Evolutionary conservation across 2,888 invertebrate species (phyloP).

Genomic region (Slavum lentiscoides): DNA sequence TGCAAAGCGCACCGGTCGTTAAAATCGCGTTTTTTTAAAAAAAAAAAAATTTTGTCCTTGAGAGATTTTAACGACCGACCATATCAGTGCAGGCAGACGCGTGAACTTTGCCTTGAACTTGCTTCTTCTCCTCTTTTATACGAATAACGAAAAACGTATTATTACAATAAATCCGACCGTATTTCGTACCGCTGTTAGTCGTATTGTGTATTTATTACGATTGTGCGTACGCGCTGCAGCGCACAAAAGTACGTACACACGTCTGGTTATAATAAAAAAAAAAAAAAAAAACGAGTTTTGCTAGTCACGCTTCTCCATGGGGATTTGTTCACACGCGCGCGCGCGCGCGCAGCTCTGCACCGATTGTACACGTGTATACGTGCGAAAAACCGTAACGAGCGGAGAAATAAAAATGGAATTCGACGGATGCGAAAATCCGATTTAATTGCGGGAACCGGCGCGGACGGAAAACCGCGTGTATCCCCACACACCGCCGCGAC

Average conservation of each 20-base stretch:
- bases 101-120: slow-evolving; percentile 53
- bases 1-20: slow-evolving; percentile 33
- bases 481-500: not conserved
- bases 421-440: slow-evolving; percentile 13
- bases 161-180: slow-evolving; percentile 44
- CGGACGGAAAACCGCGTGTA: no score
- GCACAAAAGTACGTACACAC: not conserved
- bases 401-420: not conserved
- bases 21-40: not conserved
- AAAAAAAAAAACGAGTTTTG: slow-evolving; percentile 28
- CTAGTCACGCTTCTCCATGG: slow-evolving; percentile 37
- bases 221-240: not conserved
- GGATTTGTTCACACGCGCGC: slow-evolving; percentile 37
- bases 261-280: slow-evolving; percentile 3
- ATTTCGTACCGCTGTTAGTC: slow-evolving; percentile 41
- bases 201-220: slow-evolving; percentile 27
- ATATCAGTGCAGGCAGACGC: slow-evolving; percentile 29
- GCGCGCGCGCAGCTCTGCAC: slow-evolving; percentile 3
- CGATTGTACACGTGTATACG: slow-evolving; percentile 1
- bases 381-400: slow-evolving; percentile 9
- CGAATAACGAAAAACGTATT: no score
- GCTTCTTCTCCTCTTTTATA: not conserved
- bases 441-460: slow-evolving; percentile 1
- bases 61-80: slow-evolving; percentile 53
- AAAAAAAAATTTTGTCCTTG: slow-evolving; percentile 44